Percentiles rank a stretch among this genome's conserved stretches.
phyloP scores from a whole-genome alignment of 1,140 invertebrate species.

The Pristionchus pacificus region DNA sequence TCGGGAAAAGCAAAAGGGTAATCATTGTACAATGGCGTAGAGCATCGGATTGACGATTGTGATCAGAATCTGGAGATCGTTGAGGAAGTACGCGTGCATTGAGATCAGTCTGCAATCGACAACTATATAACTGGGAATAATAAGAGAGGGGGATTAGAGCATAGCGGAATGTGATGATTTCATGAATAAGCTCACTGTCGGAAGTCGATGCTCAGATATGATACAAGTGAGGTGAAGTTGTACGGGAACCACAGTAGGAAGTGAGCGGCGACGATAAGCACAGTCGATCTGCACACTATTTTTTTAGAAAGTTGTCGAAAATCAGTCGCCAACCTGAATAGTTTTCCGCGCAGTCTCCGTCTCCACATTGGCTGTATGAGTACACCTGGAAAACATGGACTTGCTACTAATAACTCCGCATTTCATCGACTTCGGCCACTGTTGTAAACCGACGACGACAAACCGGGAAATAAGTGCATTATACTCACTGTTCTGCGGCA shows the following conservation, averaged over 20 bases:
- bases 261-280: slow-evolving; percentile 49
- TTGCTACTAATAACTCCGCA: too few relatives aligned
- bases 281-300: slow-evolving; percentile 48
- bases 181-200: slow-evolving; percentile 30
- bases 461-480: too few relatives aligned
- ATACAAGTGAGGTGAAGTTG: slow-evolving; percentile 47
- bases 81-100: slow-evolving; percentile 50
- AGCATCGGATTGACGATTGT: slow-evolving; percentile 55
- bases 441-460: too few relatives aligned
- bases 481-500: too few relatives aligned
- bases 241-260: slow-evolving; percentile 54
- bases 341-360: slow-evolving; percentile 41
- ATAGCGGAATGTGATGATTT: too few relatives aligned
- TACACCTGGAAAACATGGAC: background rate
- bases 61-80: slow-evolving; percentile 55
- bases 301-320: too few relatives aligned
- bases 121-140: too few relatives aligned
- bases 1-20: too few relatives aligned
- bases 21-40: too few relatives aligned
- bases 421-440: too few relatives aligned
- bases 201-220: slow-evolving; percentile 42
- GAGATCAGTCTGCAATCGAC: slow-evolving; percentile 30
- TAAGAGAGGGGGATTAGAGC: too few relatives aligned
- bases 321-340: slow-evolving; percentile 42
- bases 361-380: slow-evolving; percentile 40